phyloP scores from a whole-genome alignment of 2,888 invertebrate genomes.

The Agrilus cyanescens region DNA sequence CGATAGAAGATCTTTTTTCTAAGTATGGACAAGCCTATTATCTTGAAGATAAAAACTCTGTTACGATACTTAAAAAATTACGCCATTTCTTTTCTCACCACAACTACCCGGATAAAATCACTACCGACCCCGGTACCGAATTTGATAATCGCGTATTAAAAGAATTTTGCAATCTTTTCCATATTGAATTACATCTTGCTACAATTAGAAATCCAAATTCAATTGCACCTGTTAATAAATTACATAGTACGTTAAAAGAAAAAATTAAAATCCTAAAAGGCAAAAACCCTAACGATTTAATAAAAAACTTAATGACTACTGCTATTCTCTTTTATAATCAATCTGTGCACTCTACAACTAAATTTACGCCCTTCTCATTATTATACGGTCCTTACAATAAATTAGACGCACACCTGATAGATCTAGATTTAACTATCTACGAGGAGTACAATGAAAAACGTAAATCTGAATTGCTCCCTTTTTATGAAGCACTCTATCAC shows the following conservation, averaged over 20 bases:
- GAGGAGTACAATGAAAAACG: too few relatives aligned
- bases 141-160: conserved; percentile 4
- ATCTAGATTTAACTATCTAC: too few relatives aligned
- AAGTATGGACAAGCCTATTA: conserved; percentile 2
- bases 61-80: not conserved
- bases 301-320: too few relatives aligned
- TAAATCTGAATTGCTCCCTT: too few relatives aligned
- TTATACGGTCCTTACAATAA: too few relatives aligned
- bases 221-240: conserved; percentile 1
- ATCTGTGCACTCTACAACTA: too few relatives aligned
- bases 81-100: not conserved
- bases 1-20: not conserved
- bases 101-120: not conserved
- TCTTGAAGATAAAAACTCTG: not conserved
- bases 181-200: not conserved
- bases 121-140: conserved; percentile 1
- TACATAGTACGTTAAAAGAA: conserved; percentile 7
- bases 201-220: conserved; percentile 2
- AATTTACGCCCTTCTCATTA: too few relatives aligned
- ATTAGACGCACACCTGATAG: too few relatives aligned
- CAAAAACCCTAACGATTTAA: not conserved
- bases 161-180: not conserved
- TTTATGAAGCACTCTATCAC: too few relatives aligned
- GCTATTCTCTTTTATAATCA: too few relatives aligned
- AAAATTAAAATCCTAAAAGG: conserved; percentile 5